Evolutionary conservation across 2,113 vertebrate genomes (phyloP), one percentile per base, ranked within the genome.

Genomic region (Typhlomys cinereus): DNA sequence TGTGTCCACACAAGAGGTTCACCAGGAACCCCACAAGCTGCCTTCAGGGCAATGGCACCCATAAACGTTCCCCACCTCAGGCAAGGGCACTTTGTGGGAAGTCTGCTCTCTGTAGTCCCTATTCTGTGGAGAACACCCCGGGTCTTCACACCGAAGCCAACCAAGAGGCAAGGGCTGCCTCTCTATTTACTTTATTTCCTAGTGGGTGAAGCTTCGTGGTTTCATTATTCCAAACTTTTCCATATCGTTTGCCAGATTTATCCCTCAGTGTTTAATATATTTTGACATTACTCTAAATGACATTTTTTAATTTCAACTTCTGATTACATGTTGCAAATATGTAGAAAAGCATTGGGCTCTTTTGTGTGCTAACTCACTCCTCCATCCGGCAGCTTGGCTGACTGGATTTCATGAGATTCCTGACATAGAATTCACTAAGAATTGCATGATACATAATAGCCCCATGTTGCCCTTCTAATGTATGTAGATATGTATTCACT

Each of bases 291-390:
- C 44, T 66, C 0, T 67, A 88, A 36, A 36, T 50, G 52, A 11
- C 27, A 48, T 82, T 91, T 95, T 36, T 86, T 36, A n/a, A 62
- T 75, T 91, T 79, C 52, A 76, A 1, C 41, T 50, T 87, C 83
- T 70, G 78, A 64, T 52, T 39, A n/a, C 66, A 27, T 76, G 18
- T 64, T 70, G 41, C 76, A 44, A 3, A 36, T n/a, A 31, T 34
- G 17, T 34, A 69, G 48, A 84, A 81, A 76, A 39, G 31, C 27
- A 50, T 36, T 15, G 17, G 50, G 48, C 61, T 31, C 87, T 86
- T 83, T 71, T 10, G 17, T 27, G 52, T 31, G 78, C 59, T 85
- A 50, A 52, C 29, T 17, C 50, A 12, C 4, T 34, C 48, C 78
- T 62, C 57, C 57, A 8, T 64, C 52, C 23, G 20, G 6, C 4